These are phyloP conservation scores for Loris lydekkerianus DNA, from an alignment of 2,797 vertebrate species.

Conservation along the genomic window DNA sequence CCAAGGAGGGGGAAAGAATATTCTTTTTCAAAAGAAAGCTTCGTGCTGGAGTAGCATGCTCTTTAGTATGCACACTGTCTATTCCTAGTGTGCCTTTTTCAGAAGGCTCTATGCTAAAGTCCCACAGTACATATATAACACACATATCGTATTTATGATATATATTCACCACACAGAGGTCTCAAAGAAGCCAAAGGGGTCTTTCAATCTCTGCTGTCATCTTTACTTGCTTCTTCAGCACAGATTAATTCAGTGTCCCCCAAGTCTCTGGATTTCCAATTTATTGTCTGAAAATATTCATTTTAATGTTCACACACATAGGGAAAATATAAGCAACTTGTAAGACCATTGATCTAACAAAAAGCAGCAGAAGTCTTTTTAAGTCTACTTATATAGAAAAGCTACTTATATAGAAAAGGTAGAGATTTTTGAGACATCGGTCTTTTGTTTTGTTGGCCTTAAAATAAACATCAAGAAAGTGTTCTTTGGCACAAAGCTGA, in stretches of 20 bases:
- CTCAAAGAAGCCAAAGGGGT: constrained; percentile 62
- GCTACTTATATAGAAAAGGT: constrained; percentile 34
- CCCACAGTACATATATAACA: constrained; percentile 59
- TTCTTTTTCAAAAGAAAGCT: background rate
- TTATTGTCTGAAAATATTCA: constrained; percentile 77
- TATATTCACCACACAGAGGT: constrained; percentile 18
- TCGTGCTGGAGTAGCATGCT: constrained; percentile 49
- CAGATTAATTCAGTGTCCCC: constrained; percentile 75
- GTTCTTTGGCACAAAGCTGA: constrained; percentile 63
- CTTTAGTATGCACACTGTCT: constrained; percentile 52
- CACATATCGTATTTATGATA: constrained; percentile 72
- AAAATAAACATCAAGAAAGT: constrained; percentile 74
- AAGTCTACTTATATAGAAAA: constrained; percentile 41
- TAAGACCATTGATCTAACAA: constrained; percentile 58
- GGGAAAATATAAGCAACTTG: constrained; percentile 60
- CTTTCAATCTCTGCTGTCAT: constrained; percentile 80
- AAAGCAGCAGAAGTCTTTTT: constrained; percentile 63
- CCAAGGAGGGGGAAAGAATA: background rate
- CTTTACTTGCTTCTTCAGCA: constrained; percentile 78
- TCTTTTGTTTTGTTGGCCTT: constrained; percentile 71
- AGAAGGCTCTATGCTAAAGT: background rate
- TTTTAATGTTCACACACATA: constrained; percentile 76
- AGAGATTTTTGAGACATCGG: constrained; percentile 38
- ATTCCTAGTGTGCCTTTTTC: constrained; percentile 9
- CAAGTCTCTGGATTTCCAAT: constrained; percentile 75